These are phyloP conservation scores for Tetramorium parvispinum DNA, from an alignment of 1,140 invertebrate species.

Conservation along the genomic window DNA sequence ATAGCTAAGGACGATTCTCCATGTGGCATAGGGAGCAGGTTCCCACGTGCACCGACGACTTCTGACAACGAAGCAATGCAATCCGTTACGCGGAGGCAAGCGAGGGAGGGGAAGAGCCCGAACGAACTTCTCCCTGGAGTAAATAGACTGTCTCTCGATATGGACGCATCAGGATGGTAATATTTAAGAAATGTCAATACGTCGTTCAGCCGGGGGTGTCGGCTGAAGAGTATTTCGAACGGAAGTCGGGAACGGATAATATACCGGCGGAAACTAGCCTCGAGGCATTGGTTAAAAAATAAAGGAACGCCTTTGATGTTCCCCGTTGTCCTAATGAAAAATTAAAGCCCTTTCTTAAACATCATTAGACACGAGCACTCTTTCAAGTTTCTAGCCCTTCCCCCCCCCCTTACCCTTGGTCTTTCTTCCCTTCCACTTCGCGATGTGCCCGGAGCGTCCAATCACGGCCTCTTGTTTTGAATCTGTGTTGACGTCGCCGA, in stretches of 20 bases:
- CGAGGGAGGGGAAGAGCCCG: not conserved
- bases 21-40: conserved; percentile 67
- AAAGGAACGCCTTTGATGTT: conserved; percentile 83
- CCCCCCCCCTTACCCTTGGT: conserved; percentile 58
- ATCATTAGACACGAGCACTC: conserved; percentile 84
- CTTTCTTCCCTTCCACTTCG: conserved; percentile 49
- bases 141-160: conserved; percentile 62
- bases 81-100: conserved; percentile 7
- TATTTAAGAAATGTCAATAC: conserved; percentile 85
- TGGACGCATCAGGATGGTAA: conserved; percentile 70
- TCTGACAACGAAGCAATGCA: conserved; percentile 21
- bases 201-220: conserved; percentile 55
- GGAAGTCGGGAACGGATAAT: conserved; percentile 73
- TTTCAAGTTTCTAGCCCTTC: conserved; percentile 74
- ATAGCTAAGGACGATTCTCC: conserved; percentile 66
- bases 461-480: conserved; percentile 60
- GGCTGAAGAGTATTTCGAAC: conserved; percentile 72
- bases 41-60: conserved; percentile 67
- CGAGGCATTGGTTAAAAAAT: conserved; percentile 83
- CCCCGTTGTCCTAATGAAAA: conserved; percentile 84
- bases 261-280: conserved; percentile 74
- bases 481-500: conserved; percentile 36
- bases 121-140: conserved; percentile 42
- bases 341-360: conserved; percentile 86
- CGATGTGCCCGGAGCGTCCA: conserved; percentile 67